A percentile compares a stretch with the other conserved stretches of the same genome.
Conservation (phyloP, 2,113 vertebrate genomes). For the Scatophagus argus region DNA sequence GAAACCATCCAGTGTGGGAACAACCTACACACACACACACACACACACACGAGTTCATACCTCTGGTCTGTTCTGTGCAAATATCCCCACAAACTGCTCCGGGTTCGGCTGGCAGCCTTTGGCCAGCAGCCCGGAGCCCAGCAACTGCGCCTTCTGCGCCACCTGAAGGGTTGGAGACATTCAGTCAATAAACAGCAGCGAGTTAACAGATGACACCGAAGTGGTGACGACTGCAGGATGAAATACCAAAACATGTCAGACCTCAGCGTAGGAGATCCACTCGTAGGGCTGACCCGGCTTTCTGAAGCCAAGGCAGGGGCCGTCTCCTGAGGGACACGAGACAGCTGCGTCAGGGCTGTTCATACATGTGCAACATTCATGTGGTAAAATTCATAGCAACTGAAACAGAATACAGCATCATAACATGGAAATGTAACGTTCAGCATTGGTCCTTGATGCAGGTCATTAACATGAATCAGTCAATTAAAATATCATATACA, state of each 20-base stretch:
- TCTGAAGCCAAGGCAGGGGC: constrained; percentile 84
- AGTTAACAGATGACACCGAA: background rate
- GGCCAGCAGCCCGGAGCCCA: constrained; percentile 83
- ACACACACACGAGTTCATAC: constrained; percentile 50
- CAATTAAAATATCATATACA: too few relatives aligned
- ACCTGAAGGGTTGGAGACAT: constrained; percentile 71
- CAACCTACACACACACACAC: background rate
- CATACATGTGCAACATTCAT: background rate
- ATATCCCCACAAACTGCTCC: constrained; percentile 83
- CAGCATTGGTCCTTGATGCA: too few relatives aligned
- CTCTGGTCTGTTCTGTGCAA: constrained; percentile 86
- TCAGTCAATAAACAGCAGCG: constrained; percentile 20
- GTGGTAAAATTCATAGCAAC: background rate
- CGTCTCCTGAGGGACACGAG: constrained; percentile 69
- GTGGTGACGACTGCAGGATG: background rate
- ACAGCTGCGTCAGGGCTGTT: background rate
- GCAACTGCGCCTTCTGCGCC: constrained; percentile 77
- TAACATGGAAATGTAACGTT: background rate
- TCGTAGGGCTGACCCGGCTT: constrained; percentile 83
- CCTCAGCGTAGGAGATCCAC: constrained; percentile 87
- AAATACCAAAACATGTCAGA: constrained; percentile 41
- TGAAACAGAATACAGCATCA: background rate
- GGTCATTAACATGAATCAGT: too few relatives aligned
- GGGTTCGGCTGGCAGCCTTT: constrained; percentile 83
- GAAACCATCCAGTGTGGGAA: background rate